A percentile compares a stretch with the other conserved stretches of the same genome.
Conservation (phyloP, 1,140 invertebrate genomes). For the Saccostrea echinata region DNA sequence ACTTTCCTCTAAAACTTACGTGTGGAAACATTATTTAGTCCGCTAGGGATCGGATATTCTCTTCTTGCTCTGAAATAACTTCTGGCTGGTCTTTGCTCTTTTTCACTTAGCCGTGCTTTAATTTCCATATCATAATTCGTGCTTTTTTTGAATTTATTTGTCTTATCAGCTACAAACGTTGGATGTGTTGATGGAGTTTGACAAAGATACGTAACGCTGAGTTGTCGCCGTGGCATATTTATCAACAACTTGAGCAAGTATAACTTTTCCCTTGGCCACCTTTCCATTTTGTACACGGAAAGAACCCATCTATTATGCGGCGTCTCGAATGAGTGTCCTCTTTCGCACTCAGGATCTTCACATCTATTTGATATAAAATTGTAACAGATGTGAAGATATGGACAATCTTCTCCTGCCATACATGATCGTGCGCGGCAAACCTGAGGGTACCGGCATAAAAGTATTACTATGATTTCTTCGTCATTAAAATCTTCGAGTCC, state of each 20-base stretch:
- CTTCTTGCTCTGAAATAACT: too few species aligned
- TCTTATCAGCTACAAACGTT: too few species aligned
- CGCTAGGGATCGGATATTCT: too few species aligned
- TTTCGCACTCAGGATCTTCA: not conserved
- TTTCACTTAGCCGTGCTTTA: too few species aligned
- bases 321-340: not conserved
- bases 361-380: not conserved
- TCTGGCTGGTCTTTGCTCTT: too few species aligned
- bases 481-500: not conserved
- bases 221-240: not conserved
- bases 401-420: not conserved
- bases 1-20: too few species aligned
- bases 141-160: too few species aligned
- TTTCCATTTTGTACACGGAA: not conserved
- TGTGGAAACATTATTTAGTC: too few species aligned
- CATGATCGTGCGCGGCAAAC: not conserved
- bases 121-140: too few species aligned
- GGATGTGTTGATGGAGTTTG: too few species aligned
- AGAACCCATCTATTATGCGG: conserved; percentile 4
- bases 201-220: too few species aligned
- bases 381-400: conserved; percentile 11
- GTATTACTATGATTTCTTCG: not conserved
- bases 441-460: not conserved
- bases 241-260: not conserved
- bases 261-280: not conserved